phyloP scores from a whole-genome alignment of 2,113 vertebrate species.

The Solea solea region DNA sequence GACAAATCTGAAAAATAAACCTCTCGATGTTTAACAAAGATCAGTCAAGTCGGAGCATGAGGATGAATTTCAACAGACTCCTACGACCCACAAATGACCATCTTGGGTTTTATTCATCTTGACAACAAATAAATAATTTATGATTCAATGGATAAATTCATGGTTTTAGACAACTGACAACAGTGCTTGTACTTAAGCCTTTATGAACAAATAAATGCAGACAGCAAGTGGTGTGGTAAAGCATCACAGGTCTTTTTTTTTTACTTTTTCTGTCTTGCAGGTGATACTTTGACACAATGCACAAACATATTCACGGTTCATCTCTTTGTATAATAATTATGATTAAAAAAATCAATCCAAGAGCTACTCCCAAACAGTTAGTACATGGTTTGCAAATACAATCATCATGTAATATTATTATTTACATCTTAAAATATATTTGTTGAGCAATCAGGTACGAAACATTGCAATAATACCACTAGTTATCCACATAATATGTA shows the following conservation, averaged over 20 bases:
- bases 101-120: conserved; percentile 61
- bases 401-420: conserved; percentile 79
- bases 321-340: conserved; percentile 77
- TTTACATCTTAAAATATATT: conserved; percentile 83
- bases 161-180: conserved; percentile 72
- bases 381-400: conserved; percentile 82
- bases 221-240: conserved; percentile 76
- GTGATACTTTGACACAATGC: conserved; percentile 79
- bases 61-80: conserved; percentile 44
- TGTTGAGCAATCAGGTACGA: conserved; percentile 78
- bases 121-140: conserved; percentile 75
- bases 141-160: conserved; percentile 63
- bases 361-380: conserved; percentile 79
- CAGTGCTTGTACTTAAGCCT: conserved; percentile 75
- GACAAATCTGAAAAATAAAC: conserved; percentile 35
- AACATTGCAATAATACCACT: conserved; percentile 80
- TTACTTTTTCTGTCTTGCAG: conserved; percentile 57
- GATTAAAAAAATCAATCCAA: conserved; percentile 76
- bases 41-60: conserved; percentile 43
- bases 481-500: conserved; percentile 80
- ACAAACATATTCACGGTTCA: conserved; percentile 75
- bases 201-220: conserved; percentile 71
- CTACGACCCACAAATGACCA: conserved; percentile 55
- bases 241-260: conserved; percentile 67
- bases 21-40: conserved; percentile 34